phyloP scores from a whole-genome alignment of 2,113 vertebrate genomes.

The Caloenas nicobarica region DNA sequence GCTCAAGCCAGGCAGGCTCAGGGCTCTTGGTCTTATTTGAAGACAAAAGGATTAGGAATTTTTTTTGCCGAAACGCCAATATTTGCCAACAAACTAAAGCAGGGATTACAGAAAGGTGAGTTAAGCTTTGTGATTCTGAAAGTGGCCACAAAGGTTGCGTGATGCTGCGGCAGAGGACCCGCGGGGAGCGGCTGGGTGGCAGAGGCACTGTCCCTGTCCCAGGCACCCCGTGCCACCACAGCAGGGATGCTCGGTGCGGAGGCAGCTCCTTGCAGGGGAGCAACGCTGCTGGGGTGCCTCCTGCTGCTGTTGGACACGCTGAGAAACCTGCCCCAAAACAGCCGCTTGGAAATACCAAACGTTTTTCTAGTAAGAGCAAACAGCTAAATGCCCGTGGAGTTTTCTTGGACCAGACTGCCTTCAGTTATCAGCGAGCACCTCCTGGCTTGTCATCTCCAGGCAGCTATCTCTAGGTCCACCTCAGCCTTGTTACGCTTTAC shows the following conservation, averaged over 20 bases:
- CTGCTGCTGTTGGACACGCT: accelerated
- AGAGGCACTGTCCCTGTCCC: not conserved
- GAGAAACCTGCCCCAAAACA: not conserved
- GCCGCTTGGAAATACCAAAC: not conserved
- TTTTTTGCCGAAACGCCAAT: not conserved
- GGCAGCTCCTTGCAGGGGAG: too few species aligned
- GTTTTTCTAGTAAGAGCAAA: not conserved
- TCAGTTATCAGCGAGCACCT: not conserved
- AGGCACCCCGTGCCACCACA: accelerated
- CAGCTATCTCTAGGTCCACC: not conserved
- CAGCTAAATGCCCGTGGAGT: not conserved
- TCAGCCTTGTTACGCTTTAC: not conserved
- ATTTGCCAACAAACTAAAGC: not conserved
- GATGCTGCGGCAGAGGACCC: not conserved
- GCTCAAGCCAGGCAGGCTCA: not conserved
- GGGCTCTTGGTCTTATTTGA: not conserved
- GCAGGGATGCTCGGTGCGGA: not conserved
- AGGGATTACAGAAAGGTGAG: not conserved
- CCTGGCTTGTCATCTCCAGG: too few species aligned
- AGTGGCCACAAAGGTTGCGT: not conserved
- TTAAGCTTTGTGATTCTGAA: not conserved
- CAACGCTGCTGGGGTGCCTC: not conserved
- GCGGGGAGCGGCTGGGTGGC: not conserved
- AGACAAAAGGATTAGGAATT: not conserved
- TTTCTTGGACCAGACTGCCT: not conserved